Conservation (phyloP, 2,797 vertebrate genomes). For the Crocodylus rhombifer region DNA sequence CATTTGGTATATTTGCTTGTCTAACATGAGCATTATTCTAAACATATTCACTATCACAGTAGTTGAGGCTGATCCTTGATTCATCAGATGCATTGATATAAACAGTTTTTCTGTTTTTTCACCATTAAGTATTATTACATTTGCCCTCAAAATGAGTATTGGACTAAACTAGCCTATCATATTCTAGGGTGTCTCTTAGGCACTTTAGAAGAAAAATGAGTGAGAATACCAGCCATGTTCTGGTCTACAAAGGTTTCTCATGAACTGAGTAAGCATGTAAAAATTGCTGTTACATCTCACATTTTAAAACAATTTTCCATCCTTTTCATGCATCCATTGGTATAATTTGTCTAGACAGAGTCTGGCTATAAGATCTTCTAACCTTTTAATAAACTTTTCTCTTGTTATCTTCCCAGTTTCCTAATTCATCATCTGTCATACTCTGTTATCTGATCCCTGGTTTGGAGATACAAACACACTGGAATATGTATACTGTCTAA, state of each 20-base stretch:
- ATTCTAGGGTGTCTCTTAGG: not conserved
- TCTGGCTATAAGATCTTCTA: slow-evolving; percentile 25
- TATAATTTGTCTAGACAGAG: slow-evolving; percentile 36
- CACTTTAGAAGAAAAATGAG: not conserved
- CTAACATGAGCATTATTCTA: not conserved
- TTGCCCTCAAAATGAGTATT: not conserved
- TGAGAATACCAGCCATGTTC: not conserved
- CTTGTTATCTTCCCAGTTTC: slow-evolving; percentile 14
- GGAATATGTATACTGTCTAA: slow-evolving; percentile 46
- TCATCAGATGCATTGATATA: not conserved
- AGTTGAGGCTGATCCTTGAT: not conserved
- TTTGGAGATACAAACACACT: slow-evolving; percentile 22
- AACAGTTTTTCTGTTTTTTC: not conserved
- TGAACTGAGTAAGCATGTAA: not conserved
- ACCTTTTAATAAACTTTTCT: slow-evolving; percentile 46
- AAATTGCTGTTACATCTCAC: not conserved
- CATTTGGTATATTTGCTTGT: not conserved
- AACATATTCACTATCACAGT: not conserved
- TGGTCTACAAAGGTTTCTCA: not conserved
- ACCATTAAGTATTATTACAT: not conserved
- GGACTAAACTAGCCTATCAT: not conserved
- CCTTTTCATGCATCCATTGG: not conserved
- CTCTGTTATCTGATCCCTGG: slow-evolving; percentile 5
- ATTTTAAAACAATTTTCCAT: not conserved
- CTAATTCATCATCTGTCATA: slow-evolving; percentile 30